Evolutionary conservation across 2,797 vertebrate genomes (phyloP).

Genomic region (Morelia viridis): DNA sequence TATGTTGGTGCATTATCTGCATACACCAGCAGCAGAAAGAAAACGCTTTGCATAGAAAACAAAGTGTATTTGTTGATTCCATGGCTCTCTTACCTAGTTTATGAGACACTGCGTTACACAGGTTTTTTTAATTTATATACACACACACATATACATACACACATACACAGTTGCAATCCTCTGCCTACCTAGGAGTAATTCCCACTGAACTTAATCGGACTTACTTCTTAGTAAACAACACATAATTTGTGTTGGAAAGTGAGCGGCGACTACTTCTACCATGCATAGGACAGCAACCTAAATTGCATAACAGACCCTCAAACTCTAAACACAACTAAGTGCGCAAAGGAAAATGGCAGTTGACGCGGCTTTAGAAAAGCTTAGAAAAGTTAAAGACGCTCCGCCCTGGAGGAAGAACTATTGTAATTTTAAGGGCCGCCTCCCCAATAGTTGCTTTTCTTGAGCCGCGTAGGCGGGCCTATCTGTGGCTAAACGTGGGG

Average conservation of each 20-base stretch:
- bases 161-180: background rate
- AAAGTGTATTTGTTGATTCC: background rate
- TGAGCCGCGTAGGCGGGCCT: constrained; percentile 44
- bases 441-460: constrained; percentile 55
- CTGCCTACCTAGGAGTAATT: background rate
- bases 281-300: background rate
- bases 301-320: background rate
- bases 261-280: too few species aligned
- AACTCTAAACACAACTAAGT: background rate
- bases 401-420: constrained; percentile 22
- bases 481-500: constrained; percentile 52
- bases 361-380: background rate
- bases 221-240: background rate
- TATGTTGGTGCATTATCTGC: background rate
- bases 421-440: constrained; percentile 37
- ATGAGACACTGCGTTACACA: background rate
- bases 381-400: accelerated
- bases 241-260: background rate
- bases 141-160: too few species aligned
- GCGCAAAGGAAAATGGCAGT: constrained; percentile 5
- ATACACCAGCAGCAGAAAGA: background rate
- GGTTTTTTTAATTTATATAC: background rate
- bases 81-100: background rate
- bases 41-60: background rate
- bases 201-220: background rate